phyloP scores from a whole-genome alignment of 2,888 invertebrate species.

The Chaitophorus viminalis region DNA sequence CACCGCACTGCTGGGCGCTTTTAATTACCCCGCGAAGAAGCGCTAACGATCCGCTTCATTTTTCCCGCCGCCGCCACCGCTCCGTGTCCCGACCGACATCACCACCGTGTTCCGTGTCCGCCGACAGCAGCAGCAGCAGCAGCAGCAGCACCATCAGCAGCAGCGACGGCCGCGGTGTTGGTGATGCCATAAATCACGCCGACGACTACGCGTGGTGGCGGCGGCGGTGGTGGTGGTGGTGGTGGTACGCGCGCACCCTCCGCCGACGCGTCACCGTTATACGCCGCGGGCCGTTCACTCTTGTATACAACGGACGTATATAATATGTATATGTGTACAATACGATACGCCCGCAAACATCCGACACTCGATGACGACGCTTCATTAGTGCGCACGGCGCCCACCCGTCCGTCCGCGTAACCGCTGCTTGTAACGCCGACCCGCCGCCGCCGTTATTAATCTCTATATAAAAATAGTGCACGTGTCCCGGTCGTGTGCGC shows the following conservation, averaged over 20 bases:
- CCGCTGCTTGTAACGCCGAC: conserved; percentile 54
- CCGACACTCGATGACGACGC: conserved; percentile 62
- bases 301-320: neutral
- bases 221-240: conserved; percentile 13
- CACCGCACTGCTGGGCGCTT: conserved; percentile 45
- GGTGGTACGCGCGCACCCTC: conserved; percentile 10
- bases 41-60: conserved; percentile 62
- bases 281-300: neutral
- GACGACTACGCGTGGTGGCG: conserved; percentile 28
- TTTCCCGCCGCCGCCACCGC: conserved; percentile 50
- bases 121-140: conserved; percentile 18
- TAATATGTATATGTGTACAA: neutral
- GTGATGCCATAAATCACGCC: conserved; percentile 59
- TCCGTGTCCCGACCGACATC: conserved; percentile 28
- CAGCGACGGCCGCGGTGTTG: conserved; percentile 14
- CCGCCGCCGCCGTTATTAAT: conserved; percentile 54
- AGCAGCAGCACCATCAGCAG: conserved; percentile 25
- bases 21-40: conserved; percentile 62
- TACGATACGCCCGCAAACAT: conserved; percentile 43
- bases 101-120: conserved; percentile 33
- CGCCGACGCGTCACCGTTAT: conserved; percentile 37
- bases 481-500: conserved; percentile 51
- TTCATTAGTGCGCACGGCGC: conserved; percentile 58
- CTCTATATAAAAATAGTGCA: conserved; percentile 58
- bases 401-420: conserved; percentile 34